Conservation (phyloP, 2,797 vertebrate species). For the Ambastaia sidthimunki region DNA sequence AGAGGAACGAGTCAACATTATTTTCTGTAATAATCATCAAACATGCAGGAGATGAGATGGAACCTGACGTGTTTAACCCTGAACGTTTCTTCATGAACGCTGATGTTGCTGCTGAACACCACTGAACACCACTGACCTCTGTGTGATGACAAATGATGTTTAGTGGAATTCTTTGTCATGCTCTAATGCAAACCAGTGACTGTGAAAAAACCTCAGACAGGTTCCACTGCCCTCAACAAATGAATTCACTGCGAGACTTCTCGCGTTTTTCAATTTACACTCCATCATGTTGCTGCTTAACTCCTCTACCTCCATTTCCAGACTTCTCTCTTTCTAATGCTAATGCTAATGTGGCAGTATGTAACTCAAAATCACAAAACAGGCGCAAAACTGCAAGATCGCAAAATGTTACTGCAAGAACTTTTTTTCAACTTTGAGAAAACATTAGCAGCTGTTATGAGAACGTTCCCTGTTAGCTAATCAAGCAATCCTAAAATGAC, state of each 20-base stretch:
- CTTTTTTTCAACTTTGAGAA: no score
- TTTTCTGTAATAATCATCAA: background rate
- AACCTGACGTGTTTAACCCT: slow-evolving; percentile 26
- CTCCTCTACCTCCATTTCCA: background rate
- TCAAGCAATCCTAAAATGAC: slow-evolving; percentile 3
- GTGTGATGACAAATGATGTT: slow-evolving; percentile 43
- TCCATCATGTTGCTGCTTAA: slow-evolving; percentile 34
- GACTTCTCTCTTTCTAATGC: slow-evolving; percentile 16
- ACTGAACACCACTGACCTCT: slow-evolving; percentile 4
- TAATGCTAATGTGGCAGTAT: slow-evolving; percentile 46
- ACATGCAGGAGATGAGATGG: slow-evolving; percentile 5
- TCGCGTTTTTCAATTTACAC: slow-evolving; percentile 42
- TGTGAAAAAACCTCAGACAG: slow-evolving; percentile 37
- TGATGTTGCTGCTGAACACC: background rate
- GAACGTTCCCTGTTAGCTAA: background rate
- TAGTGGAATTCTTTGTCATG: slow-evolving; percentile 45
- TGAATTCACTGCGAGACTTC: slow-evolving; percentile 20
- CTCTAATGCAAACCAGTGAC: slow-evolving; percentile 51
- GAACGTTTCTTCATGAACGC: background rate
- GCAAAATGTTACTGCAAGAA: no score
- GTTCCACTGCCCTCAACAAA: slow-evolving; percentile 30
- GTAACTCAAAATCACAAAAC: slow-evolving; percentile 52
- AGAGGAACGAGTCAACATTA: background rate
- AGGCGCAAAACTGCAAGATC: slow-evolving; percentile 28
- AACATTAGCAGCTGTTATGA: no score